Percentiles rank a stretch among this genome's conserved stretches.
Conservation (phyloP, 2,888 invertebrate species). For the Osmoderma eremita region DNA sequence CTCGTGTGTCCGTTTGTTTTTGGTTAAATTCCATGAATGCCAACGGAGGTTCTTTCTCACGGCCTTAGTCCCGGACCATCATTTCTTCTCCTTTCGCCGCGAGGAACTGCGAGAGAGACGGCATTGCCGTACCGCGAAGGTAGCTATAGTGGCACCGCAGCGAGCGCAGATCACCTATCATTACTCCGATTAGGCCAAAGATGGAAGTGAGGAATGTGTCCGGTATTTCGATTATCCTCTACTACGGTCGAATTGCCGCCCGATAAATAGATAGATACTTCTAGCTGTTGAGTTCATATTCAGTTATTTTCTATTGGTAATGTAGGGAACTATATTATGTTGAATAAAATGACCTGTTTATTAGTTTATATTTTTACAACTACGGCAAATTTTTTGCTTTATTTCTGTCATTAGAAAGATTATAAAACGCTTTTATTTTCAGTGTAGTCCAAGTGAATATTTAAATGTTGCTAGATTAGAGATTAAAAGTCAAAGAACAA, state of each 20-base stretch:
- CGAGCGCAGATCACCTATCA: slow-evolving; percentile 32
- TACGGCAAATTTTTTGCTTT: too few species aligned
- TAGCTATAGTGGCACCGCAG: slow-evolving; percentile 24
- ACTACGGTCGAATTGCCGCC: slow-evolving; percentile 20
- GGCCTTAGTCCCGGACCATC: slow-evolving; percentile 13
- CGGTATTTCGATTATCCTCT: slow-evolving; percentile 34
- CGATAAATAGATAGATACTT: slow-evolving; percentile 28
- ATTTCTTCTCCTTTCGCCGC: slow-evolving; percentile 19
- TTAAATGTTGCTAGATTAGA: too few species aligned
- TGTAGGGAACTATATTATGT: too few species aligned
- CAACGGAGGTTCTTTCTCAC: slow-evolving; percentile 32
- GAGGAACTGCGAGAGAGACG: slow-evolving; percentile 24
- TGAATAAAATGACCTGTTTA: too few species aligned
- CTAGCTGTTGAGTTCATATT: neutral
- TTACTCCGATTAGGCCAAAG: slow-evolving; percentile 36
- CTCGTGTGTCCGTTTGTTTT: slow-evolving; percentile 15
- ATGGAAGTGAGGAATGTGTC: slow-evolving; percentile 36
- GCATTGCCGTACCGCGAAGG: slow-evolving; percentile 12
- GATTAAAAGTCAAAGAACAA: too few species aligned
- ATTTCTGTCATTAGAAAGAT: too few species aligned
- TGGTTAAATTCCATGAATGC: slow-evolving; percentile 32
- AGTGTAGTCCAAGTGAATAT: too few species aligned
- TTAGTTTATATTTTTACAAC: too few species aligned
- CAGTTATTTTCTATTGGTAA: too few species aligned
- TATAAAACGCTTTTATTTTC: too few species aligned